A percentile compares a stretch with the other conserved stretches of the same genome.
phyloP scores from a whole-genome alignment of 2,888 invertebrate species.

The Lamellibrachia satsuma region DNA sequence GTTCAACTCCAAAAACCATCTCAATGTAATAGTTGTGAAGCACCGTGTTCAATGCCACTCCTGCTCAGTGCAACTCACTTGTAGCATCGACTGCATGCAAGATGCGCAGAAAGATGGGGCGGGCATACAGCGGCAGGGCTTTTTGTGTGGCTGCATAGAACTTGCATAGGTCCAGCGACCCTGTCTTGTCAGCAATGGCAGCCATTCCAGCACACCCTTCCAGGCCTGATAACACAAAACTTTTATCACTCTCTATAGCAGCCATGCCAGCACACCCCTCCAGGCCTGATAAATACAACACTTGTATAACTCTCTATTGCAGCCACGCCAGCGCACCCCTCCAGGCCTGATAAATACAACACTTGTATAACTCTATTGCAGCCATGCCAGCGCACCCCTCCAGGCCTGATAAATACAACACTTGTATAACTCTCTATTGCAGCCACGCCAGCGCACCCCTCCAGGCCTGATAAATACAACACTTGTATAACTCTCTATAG shows the following conservation, averaged over 20 bases:
- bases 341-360: no score
- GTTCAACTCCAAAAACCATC: background rate
- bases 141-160: constrained; percentile 53
- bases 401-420: no score
- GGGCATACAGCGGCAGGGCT: constrained; percentile 81
- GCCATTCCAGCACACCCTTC: constrained; percentile 93
- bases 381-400: no score
- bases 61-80: constrained; percentile 70
- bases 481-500: no score
- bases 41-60: background rate
- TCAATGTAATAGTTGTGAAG: background rate
- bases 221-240: constrained; percentile 53
- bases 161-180: constrained; percentile 50
- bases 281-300: no score
- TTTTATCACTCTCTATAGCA: background rate
- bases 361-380: no score
- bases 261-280: no score
- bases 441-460: no score
- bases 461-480: no score
- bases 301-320: no score
- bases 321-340: no score
- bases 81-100: constrained; percentile 85
- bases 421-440: no score
- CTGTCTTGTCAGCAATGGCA: constrained; percentile 78
- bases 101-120: constrained; percentile 87